Evolutionary conservation across 2,113 vertebrate species (phyloP).

Genomic region (Poecilia latipinna): DNA sequence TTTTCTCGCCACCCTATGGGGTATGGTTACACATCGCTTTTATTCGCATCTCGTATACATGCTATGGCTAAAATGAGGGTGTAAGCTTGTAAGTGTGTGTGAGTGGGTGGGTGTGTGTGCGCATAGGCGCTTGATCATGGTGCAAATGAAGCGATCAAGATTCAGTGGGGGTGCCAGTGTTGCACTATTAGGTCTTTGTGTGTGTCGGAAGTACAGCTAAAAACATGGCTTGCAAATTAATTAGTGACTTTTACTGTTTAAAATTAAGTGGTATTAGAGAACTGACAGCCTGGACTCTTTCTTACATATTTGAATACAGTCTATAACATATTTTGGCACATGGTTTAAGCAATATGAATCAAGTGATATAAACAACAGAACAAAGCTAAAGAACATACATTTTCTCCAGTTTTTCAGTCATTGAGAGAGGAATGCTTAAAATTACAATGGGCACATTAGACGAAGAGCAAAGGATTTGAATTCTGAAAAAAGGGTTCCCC

Average conservation of each 20-base stretch:
- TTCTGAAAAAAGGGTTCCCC: neutral
- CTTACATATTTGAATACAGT: neutral
- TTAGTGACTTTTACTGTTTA: neutral
- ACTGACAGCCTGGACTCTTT: neutral
- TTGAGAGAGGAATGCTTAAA: too few relatives aligned
- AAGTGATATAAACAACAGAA: too few relatives aligned
- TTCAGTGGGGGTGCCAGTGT: neutral
- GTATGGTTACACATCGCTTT: slow-evolving; percentile 5
- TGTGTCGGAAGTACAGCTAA: neutral
- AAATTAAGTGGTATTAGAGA: neutral
- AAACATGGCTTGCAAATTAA: neutral
- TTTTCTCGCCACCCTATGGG: neutral
- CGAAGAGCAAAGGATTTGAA: neutral
- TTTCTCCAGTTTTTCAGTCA: too few relatives aligned
- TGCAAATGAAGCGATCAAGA: neutral
- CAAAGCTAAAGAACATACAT: too few relatives aligned
- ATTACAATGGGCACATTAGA: too few relatives aligned
- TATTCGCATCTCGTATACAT: slow-evolving; percentile 19
- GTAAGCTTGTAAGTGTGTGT: neutral
- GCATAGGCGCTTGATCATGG: neutral
- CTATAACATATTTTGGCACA: neutral
- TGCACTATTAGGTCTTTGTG: neutral
- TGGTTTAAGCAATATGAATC: neutral
- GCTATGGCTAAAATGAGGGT: slow-evolving; percentile 11
- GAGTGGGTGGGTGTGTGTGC: neutral